These are phyloP conservation scores for Tadarida brasiliensis DNA, from an alignment of 2,797 vertebrate species.

Conservation along the genomic window DNA sequence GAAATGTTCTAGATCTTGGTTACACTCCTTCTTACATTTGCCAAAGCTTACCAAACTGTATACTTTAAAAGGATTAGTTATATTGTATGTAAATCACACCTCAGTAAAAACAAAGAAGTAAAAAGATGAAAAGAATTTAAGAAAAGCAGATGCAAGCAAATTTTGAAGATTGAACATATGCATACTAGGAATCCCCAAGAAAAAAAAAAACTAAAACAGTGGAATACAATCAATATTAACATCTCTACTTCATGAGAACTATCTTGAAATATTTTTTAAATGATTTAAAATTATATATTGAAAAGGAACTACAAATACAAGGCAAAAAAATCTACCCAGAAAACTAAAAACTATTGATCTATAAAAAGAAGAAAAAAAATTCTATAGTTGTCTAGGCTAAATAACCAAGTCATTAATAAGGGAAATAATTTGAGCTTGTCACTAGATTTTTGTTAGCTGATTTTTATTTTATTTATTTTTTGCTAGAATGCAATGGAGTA, in stretches of 20 bases:
- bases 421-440: conserved; percentile 17
- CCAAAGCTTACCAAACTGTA: not conserved
- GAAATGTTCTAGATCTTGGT: not conserved
- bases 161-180: not conserved
- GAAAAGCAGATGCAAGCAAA: not conserved
- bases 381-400: not conserved
- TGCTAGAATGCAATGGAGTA: not conserved
- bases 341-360: not conserved
- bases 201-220: not conserved
- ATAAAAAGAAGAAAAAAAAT: not conserved
- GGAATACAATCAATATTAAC: not conserved
- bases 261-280: not conserved
- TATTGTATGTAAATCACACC: not conserved
- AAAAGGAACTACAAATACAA: not conserved
- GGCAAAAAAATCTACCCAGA: not conserved
- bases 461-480: not conserved
- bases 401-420: conserved; percentile 16
- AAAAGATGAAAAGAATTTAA: not conserved
- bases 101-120: not conserved
- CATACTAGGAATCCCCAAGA: not conserved
- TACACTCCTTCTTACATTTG: not conserved
- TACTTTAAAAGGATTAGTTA: not conserved
- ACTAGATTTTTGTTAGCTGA: conserved; percentile 12
- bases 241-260: not conserved
- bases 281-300: conserved; percentile 33